phyloP scores from a whole-genome alignment of 2,113 vertebrate species.

The Corythaeola cristata region DNA sequence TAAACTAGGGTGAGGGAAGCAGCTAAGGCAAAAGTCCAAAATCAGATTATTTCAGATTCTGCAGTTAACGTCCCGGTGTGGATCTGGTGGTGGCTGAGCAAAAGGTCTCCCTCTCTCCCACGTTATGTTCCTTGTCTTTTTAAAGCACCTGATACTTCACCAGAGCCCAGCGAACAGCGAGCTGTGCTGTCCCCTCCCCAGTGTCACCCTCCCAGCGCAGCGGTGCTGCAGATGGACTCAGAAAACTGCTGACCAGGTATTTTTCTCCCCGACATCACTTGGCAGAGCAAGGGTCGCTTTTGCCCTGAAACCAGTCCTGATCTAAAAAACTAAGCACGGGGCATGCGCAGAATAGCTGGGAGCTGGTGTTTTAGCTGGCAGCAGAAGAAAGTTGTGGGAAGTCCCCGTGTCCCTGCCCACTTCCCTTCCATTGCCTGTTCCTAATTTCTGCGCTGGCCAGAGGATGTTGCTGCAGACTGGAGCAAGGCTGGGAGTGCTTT shows the following conservation, averaged over 20 bases:
- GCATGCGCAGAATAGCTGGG: not conserved
- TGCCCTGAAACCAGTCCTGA: not conserved
- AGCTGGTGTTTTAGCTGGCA: not conserved
- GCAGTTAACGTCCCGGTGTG: not conserved
- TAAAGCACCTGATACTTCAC: not conserved
- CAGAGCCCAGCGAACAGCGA: not conserved
- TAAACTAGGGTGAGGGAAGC: not conserved
- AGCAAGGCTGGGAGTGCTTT: not conserved
- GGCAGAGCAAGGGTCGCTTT: not conserved
- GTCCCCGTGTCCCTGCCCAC: not conserved
- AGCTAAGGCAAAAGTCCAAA: not conserved
- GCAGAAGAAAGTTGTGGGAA: not conserved
- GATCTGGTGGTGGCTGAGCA: not conserved
- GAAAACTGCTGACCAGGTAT: not conserved
- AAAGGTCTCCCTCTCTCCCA: not conserved
- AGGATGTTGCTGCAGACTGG: slow-evolving; percentile 41
- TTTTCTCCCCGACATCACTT: not conserved
- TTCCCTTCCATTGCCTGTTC: not conserved
- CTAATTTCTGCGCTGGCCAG: not conserved
- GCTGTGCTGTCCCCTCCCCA: not conserved
- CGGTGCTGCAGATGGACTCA: not conserved
- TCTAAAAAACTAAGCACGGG: not conserved
- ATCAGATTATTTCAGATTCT: not conserved
- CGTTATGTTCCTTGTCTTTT: not conserved
- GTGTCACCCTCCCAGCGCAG: not conserved